These are phyloP conservation scores for Hippocampus comes DNA, from an alignment of 2,113 vertebrate genomes.

Conservation along the genomic window DNA sequence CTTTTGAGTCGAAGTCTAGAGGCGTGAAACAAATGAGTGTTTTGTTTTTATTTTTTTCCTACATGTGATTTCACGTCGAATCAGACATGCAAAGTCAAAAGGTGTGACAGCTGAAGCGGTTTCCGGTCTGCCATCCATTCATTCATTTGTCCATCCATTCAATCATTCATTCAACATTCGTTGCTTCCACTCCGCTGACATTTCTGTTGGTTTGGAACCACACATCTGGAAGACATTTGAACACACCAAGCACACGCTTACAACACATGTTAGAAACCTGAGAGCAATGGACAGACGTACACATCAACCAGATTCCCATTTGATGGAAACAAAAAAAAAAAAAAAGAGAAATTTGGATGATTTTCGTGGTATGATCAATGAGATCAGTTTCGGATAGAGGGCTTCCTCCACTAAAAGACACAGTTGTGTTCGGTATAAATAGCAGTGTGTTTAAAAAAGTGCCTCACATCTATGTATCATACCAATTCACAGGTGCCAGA, in stretches of 20 bases:
- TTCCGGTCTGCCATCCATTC: background rate
- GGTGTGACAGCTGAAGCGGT: background rate
- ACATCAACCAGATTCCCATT: background rate
- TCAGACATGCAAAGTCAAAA: conserved; percentile 53
- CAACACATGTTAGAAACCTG: conserved; percentile 64
- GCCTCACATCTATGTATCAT: background rate
- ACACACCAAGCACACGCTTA: conserved; percentile 39
- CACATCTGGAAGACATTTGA: conserved; percentile 61
- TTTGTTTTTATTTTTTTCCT: conserved; percentile 6
- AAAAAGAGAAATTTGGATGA: conserved; percentile 20
- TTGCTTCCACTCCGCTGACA: background rate
- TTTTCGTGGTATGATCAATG: conserved; percentile 20
- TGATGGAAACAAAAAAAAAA: conserved; percentile 16
- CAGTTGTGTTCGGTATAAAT: background rate
- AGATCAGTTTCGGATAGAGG: conserved; percentile 5
- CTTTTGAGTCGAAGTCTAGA: conserved; percentile 12
- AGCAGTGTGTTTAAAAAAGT: background rate
- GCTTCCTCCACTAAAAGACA: background rate
- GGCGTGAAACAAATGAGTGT: conserved; percentile 13
- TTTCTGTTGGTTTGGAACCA: conserved; percentile 52
- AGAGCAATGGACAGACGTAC: conserved; percentile 61
- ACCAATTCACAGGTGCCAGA: background rate
- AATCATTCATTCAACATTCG: background rate
- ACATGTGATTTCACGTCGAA: conserved; percentile 39
- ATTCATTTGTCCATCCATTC: background rate